Evolutionary conservation across 2,797 vertebrate genomes (phyloP).

Genomic region (Sylvilagus floridanus): DNA sequence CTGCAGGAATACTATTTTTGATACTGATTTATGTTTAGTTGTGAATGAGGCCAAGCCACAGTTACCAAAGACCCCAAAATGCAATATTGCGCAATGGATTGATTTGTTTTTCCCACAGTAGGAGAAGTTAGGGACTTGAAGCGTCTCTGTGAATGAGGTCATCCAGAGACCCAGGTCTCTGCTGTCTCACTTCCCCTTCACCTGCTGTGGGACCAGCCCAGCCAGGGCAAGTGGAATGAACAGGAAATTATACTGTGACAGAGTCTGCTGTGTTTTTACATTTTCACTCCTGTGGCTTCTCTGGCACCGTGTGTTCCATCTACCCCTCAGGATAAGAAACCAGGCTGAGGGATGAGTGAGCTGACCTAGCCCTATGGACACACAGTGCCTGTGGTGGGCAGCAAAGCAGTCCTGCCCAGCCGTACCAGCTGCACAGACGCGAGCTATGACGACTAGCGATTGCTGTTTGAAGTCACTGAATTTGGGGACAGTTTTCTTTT

Average conservation of each 20-base stretch:
- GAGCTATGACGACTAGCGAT: no score
- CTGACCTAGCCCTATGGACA: no score
- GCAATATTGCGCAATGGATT: not conserved
- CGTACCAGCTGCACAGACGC: not conserved
- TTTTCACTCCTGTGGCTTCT: not conserved
- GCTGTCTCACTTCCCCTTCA: not conserved
- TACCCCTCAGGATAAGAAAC: not conserved
- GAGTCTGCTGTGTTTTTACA: not conserved
- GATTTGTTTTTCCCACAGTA: not conserved
- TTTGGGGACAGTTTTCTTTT: not conserved
- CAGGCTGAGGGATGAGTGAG: accelerated
- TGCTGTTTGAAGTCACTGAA: not conserved
- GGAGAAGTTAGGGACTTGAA: not conserved
- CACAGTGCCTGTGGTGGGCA: not conserved
- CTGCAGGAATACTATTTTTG: not conserved
- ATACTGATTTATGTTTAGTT: not conserved
- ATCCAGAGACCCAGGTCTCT: not conserved
- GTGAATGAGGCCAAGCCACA: not conserved
- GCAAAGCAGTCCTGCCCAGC: not conserved
- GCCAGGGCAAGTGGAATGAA: not conserved
- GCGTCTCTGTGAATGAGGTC: not conserved
- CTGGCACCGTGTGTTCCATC: not conserved
- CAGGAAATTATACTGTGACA: not conserved
- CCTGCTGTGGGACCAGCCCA: not conserved
- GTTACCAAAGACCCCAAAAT: conserved; percentile 30